Conservation (phyloP, 1,140 invertebrate species). For the Drepana arcuata region DNA sequence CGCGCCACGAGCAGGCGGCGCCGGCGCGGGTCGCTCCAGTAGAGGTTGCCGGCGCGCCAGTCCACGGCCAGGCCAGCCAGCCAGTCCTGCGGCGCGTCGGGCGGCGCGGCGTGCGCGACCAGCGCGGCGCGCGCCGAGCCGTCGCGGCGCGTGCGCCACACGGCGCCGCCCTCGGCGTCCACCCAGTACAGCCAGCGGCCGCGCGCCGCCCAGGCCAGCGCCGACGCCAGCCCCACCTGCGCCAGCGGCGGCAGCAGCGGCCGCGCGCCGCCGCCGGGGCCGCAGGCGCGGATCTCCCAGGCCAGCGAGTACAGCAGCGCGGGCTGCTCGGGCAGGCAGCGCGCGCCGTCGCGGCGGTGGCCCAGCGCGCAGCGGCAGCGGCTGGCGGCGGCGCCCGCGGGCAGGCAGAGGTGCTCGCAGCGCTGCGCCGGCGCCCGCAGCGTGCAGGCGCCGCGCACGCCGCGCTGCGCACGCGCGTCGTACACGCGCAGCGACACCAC, state of each 20-base stretch:
- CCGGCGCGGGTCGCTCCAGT: slow-evolving; percentile 91
- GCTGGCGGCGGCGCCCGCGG: slow-evolving; percentile 69
- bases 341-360: slow-evolving; percentile 73
- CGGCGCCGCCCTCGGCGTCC: slow-evolving; percentile 81
- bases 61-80: slow-evolving; percentile 85
- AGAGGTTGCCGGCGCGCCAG: slow-evolving; percentile 90
- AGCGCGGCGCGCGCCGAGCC: slow-evolving; percentile 78
- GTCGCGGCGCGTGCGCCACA: slow-evolving; percentile 84
- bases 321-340: slow-evolving; percentile 34
- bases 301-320: slow-evolving; percentile 85
- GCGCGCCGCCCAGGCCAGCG: slow-evolving; percentile 83
- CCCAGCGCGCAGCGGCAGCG: slow-evolving; percentile 85
- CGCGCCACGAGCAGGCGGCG: slow-evolving; percentile 89
- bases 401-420: slow-evolving; percentile 87
- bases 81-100: slow-evolving; percentile 77
- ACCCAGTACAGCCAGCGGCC: slow-evolving; percentile 81
- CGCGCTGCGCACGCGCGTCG: slow-evolving; percentile 75
- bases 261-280: slow-evolving; percentile 22
- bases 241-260: slow-evolving; percentile 85
- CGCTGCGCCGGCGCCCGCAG: not conserved
- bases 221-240: slow-evolving; percentile 80
- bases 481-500: slow-evolving; percentile 81
- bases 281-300: slow-evolving; percentile 78
- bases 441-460: slow-evolving; percentile 25
- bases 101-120: slow-evolving; percentile 55